Base-by-base conservation (phyloP, 2,888 invertebrate species). In the Drosophila cracens region DNA sequence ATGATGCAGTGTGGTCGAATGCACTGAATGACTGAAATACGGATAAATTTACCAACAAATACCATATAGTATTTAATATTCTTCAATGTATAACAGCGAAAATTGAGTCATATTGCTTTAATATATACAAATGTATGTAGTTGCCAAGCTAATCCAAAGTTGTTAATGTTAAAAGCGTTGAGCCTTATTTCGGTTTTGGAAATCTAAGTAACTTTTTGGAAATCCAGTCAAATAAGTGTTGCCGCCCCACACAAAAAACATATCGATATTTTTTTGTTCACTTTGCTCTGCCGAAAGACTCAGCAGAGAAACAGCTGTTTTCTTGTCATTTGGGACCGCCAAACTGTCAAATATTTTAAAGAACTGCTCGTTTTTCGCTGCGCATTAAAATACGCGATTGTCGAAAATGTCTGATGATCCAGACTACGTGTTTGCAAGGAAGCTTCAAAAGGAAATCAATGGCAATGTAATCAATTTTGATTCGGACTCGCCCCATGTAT, bases 271-370 rank as follows among this genome's bases (percentile, higher is more conserved):
- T 11, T 27, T 38, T 2, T 11, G 6, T 21, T 27, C 11, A 51
- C 3, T 36, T 31, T n/a, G 10, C 11, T 60, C 46, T 10, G 46
- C 27, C 46, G 43, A 51, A 51, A 56, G 56, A 69, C n/a, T 0
- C 4, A 27, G 4, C 1, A 31, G 38, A 29, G 2, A 2, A 59
- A 36, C 77, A 81, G 71, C 77, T 76, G 77, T 21, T 0, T 31
- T 16, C 13, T 33, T 2, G 10, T 18, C 6, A 25, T 31, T 36
- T 49, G 52, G 34, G 52, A 34, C 68, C 74, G 74, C 82, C 68
- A 74, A 70, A 52, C 52, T 34, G 31, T 36, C 29, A 25, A 59
- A 33, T 51, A 13, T 73, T 81, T 81, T 71, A 36, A 81, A 81
- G 74, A 70, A 53, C 43, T 57, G 48, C 10, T 29, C 21, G 25